Percentiles rank a stretch among this genome's conserved stretches.
These are phyloP conservation scores for Chloroclysta siterata DNA, from an alignment of 2,888 invertebrate species.

Conservation along the genomic window DNA sequence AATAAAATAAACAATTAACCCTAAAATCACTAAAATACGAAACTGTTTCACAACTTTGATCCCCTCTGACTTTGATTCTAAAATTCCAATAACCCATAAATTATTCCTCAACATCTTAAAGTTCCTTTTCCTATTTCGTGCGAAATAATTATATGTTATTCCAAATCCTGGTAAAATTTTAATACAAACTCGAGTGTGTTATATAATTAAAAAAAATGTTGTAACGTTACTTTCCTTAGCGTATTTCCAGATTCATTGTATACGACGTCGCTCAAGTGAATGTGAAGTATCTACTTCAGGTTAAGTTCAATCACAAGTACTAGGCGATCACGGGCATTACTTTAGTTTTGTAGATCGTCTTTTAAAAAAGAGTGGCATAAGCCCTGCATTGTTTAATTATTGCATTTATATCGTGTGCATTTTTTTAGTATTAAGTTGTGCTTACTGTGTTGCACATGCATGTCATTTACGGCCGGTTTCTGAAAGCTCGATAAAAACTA, in stretches of 20 bases:
- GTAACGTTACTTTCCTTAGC: conserved; percentile 55
- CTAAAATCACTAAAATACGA: no score
- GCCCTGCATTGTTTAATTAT: not conserved
- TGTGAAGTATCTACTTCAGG: conserved; percentile 93
- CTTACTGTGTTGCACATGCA: not conserved
- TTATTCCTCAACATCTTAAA: no score
- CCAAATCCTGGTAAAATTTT: no score
- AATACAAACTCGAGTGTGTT: no score
- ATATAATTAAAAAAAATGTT: no score
- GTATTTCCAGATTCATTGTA: conserved; percentile 89
- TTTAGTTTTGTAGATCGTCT: not conserved
- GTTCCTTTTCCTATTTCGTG: no score
- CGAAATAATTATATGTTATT: no score
- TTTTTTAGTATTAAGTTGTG: conserved; percentile 2
- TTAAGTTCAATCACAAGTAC: conserved; percentile 93
- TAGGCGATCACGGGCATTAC: conserved; percentile 49
- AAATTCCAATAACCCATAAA: no score
- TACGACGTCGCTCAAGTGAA: conserved; percentile 98
- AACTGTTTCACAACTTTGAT: no score
- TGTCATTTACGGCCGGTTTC: not conserved
- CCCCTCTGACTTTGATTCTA: no score
- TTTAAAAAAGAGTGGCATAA: not conserved
- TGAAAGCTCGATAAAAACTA: no score
- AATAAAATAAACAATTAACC: no score
- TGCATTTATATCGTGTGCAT: not conserved